A percentile compares a stretch with the other conserved stretches of the same genome.
Evolutionary conservation across 2,113 vertebrate genomes (phyloP).

Genomic region (Atlantisia rogersi): DNA sequence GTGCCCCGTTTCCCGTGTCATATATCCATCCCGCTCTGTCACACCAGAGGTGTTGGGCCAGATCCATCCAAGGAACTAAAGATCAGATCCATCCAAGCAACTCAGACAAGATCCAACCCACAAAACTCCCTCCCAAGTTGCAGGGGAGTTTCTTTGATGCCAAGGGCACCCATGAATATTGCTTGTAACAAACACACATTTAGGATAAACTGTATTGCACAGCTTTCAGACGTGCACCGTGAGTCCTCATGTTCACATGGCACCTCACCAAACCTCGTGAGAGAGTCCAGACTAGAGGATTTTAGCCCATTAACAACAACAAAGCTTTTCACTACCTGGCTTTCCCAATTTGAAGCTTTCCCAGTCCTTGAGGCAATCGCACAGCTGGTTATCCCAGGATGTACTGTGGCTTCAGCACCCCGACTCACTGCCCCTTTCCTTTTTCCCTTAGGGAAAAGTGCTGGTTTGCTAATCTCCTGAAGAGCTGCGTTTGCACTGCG

Average conservation of each 20-base stretch:
- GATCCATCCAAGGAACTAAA: not conserved
- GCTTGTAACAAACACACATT: not conserved
- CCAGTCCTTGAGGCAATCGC: not conserved
- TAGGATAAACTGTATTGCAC: not conserved
- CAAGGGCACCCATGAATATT: not conserved
- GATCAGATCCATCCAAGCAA: no score
- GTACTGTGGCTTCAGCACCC: not conserved
- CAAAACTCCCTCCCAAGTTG: not conserved
- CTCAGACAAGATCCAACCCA: not conserved
- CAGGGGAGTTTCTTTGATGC: not conserved
- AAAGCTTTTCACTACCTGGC: not conserved
- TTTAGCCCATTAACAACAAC: not conserved
- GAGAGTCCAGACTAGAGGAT: not conserved
- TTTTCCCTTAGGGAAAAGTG: not conserved
- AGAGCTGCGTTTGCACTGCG: not conserved
- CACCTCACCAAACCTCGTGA: not conserved
- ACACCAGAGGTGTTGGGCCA: not conserved
- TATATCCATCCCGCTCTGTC: fast-evolving
- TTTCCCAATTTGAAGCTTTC: not conserved
- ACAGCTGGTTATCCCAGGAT: not conserved
- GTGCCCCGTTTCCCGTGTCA: not conserved
- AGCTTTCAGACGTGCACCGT: not conserved
- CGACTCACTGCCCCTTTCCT: not conserved
- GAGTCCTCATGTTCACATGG: not conserved
- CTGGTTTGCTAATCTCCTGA: not conserved